These are phyloP conservation scores for Orthosia gothica DNA, from an alignment of 2,888 invertebrate genomes.

Conservation along the genomic window DNA sequence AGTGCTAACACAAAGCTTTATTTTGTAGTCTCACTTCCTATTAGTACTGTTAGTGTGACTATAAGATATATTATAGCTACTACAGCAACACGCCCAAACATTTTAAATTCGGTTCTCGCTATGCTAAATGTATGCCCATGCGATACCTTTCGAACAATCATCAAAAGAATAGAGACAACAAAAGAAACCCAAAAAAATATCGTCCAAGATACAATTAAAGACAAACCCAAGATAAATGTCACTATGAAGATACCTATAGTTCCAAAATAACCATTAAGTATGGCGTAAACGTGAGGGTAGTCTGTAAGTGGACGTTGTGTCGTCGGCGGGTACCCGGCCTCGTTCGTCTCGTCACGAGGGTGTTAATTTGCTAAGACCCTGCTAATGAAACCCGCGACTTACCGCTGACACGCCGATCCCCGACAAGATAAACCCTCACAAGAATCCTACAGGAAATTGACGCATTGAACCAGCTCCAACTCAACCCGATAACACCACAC, in stretches of 20 bases:
- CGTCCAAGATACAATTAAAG: conserved; percentile 49
- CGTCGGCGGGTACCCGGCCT: conserved; percentile 67
- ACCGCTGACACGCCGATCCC: conserved; percentile 85
- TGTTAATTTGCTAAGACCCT: conserved; percentile 89
- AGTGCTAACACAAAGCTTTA: neutral
- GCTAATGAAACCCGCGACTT: conserved; percentile 89
- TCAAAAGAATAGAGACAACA: neutral
- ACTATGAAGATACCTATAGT: conserved; percentile 64
- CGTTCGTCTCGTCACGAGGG: conserved; percentile 84
- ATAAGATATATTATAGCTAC: neutral
- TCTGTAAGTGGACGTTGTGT: conserved; percentile 65
- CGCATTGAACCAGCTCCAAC: conserved; percentile 82
- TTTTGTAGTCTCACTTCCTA: neutral
- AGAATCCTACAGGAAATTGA: conserved; percentile 89
- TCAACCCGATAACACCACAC: conserved; percentile 77
- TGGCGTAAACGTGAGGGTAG: conserved; percentile 78
- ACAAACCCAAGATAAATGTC: conserved; percentile 46
- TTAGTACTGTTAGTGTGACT: neutral
- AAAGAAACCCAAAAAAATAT: neutral
- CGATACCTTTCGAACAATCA: neutral
- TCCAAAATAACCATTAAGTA: conserved; percentile 81
- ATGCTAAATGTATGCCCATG: no score
- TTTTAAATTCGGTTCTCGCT: no score
- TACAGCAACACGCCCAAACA: neutral
- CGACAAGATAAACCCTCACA: conserved; percentile 84